A percentile compares a stretch with the other conserved stretches of the same genome.
phyloP scores from a whole-genome alignment of 1,140 invertebrate genomes.

The Heliconius congener region DNA sequence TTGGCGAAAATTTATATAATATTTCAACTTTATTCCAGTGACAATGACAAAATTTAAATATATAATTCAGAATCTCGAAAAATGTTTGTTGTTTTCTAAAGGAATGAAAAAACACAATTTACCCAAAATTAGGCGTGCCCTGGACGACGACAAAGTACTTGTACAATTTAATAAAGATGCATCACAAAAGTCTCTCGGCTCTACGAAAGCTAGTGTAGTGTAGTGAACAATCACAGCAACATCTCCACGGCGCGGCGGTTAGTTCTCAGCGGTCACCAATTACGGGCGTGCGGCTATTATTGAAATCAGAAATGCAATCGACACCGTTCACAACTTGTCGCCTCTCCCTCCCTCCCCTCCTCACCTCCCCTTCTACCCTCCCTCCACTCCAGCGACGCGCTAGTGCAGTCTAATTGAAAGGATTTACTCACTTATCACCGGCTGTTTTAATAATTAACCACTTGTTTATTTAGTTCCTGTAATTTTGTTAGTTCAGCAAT shows the following conservation, averaged over 20 bases:
- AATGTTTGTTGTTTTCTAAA: not conserved
- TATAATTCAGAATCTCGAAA: not conserved
- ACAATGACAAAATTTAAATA: too few species aligned
- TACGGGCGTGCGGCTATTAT: slow-evolving; percentile 20
- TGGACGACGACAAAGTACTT: not conserved
- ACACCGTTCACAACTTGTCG: slow-evolving; percentile 21
- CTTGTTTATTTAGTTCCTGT: not conserved
- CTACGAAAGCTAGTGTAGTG: not conserved
- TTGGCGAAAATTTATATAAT: too few species aligned
- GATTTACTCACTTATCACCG: slow-evolving; percentile 10
- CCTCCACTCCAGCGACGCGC: not conserved
- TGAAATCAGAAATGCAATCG: slow-evolving; percentile 30
- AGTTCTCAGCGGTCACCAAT: slow-evolving; percentile 18
- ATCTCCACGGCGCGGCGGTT: not conserved
- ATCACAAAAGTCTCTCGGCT: not conserved
- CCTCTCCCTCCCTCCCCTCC: not conserved
- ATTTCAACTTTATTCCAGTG: too few species aligned
- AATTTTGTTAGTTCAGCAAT: slow-evolving; percentile 11
- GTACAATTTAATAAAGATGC: not conserved
- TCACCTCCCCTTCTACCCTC: not conserved
- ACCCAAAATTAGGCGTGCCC: not conserved
- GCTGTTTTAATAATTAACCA: slow-evolving; percentile 2
- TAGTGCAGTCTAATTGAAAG: slow-evolving; percentile 6
- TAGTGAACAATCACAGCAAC: not conserved
- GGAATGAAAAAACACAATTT: not conserved